Base-by-base conservation (phyloP, 2,113 vertebrate species). In the Bubo blakistoni region DNA sequence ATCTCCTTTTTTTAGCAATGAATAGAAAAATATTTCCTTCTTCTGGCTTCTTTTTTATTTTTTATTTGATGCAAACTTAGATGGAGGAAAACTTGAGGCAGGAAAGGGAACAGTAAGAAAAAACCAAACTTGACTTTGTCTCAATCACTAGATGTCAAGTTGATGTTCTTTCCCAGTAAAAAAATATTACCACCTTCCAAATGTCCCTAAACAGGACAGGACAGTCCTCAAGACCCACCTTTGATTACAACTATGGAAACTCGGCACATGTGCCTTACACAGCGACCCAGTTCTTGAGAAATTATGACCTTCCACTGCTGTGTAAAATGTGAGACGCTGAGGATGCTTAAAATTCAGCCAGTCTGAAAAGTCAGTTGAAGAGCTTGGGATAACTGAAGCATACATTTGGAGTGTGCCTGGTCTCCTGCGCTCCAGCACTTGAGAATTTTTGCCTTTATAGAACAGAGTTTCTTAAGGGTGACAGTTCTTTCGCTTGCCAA, bases 1-100 rank as follows among this genome's bases (percentile, higher is more conserved):
- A n/a, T 40, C 61, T 94, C 96, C 95, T 78, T 77, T 77, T 93
- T 81, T 95, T 82, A 73, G 76, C 82, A 93, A 88, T 81, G 21
- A 92, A 21, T 40, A 42, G 29, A 66, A 59, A 77, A 61, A 49
- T 47, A 55, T 16, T 78, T 54, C 24, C 25, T 54, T 15, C 27
- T 81, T 46, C 29, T 49, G 65, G 16, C 16, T 74, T 47, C 15
- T 52, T 86, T 61, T 61, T 67, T 55, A 36, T 65, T 55, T 61
- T 18, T 84, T 69, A 27, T 65, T 81, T 90, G 15, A 51, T 51
- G 30, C 19, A 57, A 87, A 51, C 22, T 63, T 78, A 78, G 49
- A 49, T 34, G 24, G 12, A 73, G 26, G 11, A 52, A 52, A 82
- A 59, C 38, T 59, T 69, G 65, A 52, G 16, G 29, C 76, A 61